Evolutionary conservation across 2,113 vertebrate genomes (phyloP), one percentile per base, ranked within the genome.

Genomic region (Erinaceus europaeus): DNA sequence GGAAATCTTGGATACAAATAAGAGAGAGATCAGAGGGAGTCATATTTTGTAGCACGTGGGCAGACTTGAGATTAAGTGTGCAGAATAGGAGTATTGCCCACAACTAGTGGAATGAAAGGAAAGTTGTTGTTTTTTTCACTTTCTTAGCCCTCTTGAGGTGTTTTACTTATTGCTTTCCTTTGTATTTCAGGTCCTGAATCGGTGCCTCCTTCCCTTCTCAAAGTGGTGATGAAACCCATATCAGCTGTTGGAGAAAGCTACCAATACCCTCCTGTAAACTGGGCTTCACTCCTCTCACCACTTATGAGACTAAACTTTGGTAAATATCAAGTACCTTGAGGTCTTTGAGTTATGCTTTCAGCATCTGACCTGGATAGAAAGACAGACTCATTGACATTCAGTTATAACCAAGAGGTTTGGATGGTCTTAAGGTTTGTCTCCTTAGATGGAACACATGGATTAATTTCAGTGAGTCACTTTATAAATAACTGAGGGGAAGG

Each of bases 281-380:
- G 99, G 99, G 98, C 97, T 12, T 96, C 98, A 0, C 83, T 98
- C 71, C 98, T 99, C 77, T 98, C 98, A 68, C 98, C 99, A 77
- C 97, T 99, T 53, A 98, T 99, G 98, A 98, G 99, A 44, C 97
- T 99, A 25, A 97, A 98, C 93, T 99, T 99, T 48, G 98, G 99
- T 99, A 97, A 97, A 86, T 82, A 79, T 34, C 62, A 64, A 12
- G 57, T 72, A 3, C 32, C 87, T 90, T 86, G 6, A 90, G 0
- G 14, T 44, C 67, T 76, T 76, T 61, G 27, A 27, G 6, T 23
- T 79, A 29, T 85, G 57, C 14, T 74, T 48, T 93, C 75, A 50
- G 25, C 9, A n/a, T 55, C 21, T 57, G 25, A 52, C 9, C 21
- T 65, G 23, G 86, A 44, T 44, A 20, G 7, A 68, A 68, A 75